Evolutionary conservation across 2,113 vertebrate species (phyloP).

Genomic region (chimpanzee (Pan troglodytes)): NHGRI_mPanTro3-v2.1_pri NC_072404.2:54743001-54743500

Average conservation of each 20-base stretch:
- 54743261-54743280: neutral
- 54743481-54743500: neutral
- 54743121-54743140: neutral
- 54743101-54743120: neutral
- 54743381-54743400: neutral
- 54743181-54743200: neutral
- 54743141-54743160: neutral
- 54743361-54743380: neutral
- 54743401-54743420: neutral
- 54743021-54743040: neutral
- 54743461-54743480: neutral
- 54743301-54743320: neutral
- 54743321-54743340: neutral
- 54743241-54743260: neutral
- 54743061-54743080: neutral
- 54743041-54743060: neutral
- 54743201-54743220: too few species aligned
- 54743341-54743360: neutral
- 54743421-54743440: neutral
- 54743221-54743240: neutral
- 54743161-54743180: neutral
- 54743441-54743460: neutral
- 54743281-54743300: rapidly evolving
- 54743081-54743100: neutral
- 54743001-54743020: neutral